phyloP scores from a whole-genome alignment of 2,113 vertebrate species.

The Pseudorectes ferrugineus region DNA sequence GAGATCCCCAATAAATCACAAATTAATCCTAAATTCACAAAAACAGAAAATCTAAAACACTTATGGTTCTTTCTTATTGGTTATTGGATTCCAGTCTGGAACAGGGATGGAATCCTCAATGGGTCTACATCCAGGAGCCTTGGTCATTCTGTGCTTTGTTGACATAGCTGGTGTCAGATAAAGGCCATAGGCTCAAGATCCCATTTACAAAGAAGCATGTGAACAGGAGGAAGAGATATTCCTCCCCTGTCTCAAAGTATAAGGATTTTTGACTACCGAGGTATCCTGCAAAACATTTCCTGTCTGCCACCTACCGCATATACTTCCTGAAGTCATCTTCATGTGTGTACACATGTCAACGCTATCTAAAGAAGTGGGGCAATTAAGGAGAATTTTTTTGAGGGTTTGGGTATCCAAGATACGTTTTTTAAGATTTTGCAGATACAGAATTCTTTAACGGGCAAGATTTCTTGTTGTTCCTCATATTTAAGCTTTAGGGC shows the following conservation, averaged over 20 bases:
- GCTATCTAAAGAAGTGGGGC: not conserved
- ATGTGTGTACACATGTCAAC: not conserved
- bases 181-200: not conserved
- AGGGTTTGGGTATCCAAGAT: not conserved
- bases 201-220: not conserved
- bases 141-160: not conserved
- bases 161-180: not conserved
- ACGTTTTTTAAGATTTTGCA: not conserved
- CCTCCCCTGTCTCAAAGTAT: not conserved
- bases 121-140: not conserved
- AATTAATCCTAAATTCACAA: not conserved
- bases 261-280: not conserved
- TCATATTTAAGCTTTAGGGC: not conserved
- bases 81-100: not conserved
- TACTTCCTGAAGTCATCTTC: not conserved
- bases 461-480: not conserved
- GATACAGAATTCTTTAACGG: not conserved
- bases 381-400: not conserved
- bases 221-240: no score
- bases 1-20: not conserved
- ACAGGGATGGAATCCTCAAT: not conserved
- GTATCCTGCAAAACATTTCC: not conserved
- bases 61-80: not conserved
- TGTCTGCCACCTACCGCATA: not conserved
- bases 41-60: not conserved